Percentiles rank a stretch among this genome's conserved stretches.
These are phyloP conservation scores for Spilosoma lubricipeda DNA, from an alignment of 2,888 invertebrate species.

Conservation along the genomic window DNA sequence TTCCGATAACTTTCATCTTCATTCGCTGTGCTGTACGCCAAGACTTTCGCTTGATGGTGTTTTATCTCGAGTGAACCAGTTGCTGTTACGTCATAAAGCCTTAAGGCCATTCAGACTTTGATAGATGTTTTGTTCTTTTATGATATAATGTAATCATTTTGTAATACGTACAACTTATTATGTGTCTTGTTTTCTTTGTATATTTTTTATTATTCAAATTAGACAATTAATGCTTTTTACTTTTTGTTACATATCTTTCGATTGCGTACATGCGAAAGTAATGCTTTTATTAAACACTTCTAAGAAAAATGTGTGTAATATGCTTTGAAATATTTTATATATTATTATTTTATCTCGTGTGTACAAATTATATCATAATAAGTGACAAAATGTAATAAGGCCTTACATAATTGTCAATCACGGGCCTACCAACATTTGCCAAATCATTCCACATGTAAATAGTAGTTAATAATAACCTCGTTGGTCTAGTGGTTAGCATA, in stretches of 20 bases:
- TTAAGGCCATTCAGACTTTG: neutral
- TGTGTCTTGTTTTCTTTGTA: neutral
- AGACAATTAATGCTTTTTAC: neutral
- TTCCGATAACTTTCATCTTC: slow-evolving; percentile 47
- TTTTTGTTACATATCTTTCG: neutral
- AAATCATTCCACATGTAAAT: no score
- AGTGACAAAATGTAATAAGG: no score
- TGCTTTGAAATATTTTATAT: no score
- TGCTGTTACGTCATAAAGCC: slow-evolving; percentile 30
- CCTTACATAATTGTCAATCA: no score
- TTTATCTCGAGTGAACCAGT: slow-evolving; percentile 26
- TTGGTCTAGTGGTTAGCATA: no score
- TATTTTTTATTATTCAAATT: neutral
- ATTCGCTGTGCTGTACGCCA: slow-evolving; percentile 32
- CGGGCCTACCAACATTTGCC: no score
- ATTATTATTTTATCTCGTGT: no score
- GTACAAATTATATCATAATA: no score
- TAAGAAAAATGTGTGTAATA: neutral
- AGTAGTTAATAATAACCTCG: no score
- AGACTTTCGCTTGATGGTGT: slow-evolving; percentile 46
- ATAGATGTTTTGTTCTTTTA: slow-evolving; percentile 14
- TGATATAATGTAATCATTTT: slow-evolving; percentile 6
- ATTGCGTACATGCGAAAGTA: neutral
- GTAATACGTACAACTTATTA: neutral
- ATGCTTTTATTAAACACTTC: neutral